Conservation (phyloP, 2,797 vertebrate species). For the Helostoma temminkii region DNA sequence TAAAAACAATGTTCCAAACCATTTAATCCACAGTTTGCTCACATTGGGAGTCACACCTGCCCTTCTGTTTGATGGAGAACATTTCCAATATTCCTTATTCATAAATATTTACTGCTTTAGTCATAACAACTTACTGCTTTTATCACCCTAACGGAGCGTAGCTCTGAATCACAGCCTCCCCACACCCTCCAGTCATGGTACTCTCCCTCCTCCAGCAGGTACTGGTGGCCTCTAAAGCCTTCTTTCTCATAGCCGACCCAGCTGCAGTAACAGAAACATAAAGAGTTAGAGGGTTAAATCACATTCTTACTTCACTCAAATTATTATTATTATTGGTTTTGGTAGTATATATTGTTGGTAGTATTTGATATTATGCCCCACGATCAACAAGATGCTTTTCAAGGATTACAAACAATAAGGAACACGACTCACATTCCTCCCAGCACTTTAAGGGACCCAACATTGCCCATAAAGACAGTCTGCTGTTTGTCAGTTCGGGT, state of each 20-base stretch:
- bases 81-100: not conserved
- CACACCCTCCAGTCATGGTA: slow-evolving; percentile 93
- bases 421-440: slow-evolving; percentile 91
- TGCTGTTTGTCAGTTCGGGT: slow-evolving; percentile 74
- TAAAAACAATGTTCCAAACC: no score
- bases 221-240: slow-evolving; percentile 94
- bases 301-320: not conserved
- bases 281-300: not conserved
- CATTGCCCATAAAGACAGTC: slow-evolving; percentile 78
- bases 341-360: no score
- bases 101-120: not conserved
- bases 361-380: no score
- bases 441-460: slow-evolving; percentile 88
- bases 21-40: no score
- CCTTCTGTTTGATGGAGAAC: not conserved
- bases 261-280: slow-evolving; percentile 70
- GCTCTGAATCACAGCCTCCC: slow-evolving; percentile 88
- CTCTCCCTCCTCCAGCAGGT: slow-evolving; percentile 96
- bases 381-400: not conserved
- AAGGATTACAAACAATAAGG: not conserved
- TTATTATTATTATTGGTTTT: not conserved
- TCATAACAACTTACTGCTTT: slow-evolving; percentile 74
- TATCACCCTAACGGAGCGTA: slow-evolving; percentile 90
- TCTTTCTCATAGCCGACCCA: slow-evolving; percentile 97
- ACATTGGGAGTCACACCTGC: no score